phyloP scores from a whole-genome alignment of 2,797 vertebrate genomes.

The Hyperoplus immaculatus region DNA sequence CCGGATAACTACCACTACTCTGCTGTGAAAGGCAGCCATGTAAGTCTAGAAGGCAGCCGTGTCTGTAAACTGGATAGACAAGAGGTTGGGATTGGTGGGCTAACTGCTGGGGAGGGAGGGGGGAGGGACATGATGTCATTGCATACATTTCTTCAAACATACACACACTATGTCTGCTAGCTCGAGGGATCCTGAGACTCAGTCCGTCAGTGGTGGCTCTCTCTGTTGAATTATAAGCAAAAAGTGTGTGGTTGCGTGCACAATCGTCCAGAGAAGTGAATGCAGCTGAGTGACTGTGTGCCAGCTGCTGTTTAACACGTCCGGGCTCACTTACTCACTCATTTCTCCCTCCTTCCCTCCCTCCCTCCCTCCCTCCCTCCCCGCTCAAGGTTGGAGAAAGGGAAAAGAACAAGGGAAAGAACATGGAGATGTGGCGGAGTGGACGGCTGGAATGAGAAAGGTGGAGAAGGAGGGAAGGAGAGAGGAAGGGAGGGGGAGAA shows the following conservation, averaged over 20 bases:
- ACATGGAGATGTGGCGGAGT: constrained; percentile 51
- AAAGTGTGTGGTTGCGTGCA: constrained; percentile 49
- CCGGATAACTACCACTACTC: constrained; percentile 60
- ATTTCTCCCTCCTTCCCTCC: constrained; percentile 11
- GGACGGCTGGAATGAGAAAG: constrained; percentile 47
- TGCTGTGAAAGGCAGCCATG: constrained; percentile 59
- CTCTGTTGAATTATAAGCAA: constrained; percentile 62
- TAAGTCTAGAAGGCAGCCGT: constrained; percentile 62
- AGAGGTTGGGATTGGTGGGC: constrained; percentile 63
- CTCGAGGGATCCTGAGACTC: constrained; percentile 50
- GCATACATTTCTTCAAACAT: constrained; percentile 66
- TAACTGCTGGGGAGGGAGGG: constrained; percentile 42
- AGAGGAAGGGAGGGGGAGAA: neutral
- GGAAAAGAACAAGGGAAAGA: constrained; percentile 23
- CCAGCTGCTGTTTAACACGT: constrained; percentile 78
- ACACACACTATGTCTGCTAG: constrained; percentile 35
- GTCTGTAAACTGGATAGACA: constrained; percentile 57
- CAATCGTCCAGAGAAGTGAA: constrained; percentile 66
- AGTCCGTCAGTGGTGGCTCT: constrained; percentile 59
- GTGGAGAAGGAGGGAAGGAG: neutral
- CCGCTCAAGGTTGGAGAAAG: constrained; percentile 47
- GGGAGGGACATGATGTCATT: constrained; percentile 70
- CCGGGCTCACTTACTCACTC: constrained; percentile 67
- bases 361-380: neutral
- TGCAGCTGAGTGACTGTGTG: constrained; percentile 70